Base-by-base conservation (phyloP, 2,797 vertebrate species). In the Lacerta bilineata region DNA sequence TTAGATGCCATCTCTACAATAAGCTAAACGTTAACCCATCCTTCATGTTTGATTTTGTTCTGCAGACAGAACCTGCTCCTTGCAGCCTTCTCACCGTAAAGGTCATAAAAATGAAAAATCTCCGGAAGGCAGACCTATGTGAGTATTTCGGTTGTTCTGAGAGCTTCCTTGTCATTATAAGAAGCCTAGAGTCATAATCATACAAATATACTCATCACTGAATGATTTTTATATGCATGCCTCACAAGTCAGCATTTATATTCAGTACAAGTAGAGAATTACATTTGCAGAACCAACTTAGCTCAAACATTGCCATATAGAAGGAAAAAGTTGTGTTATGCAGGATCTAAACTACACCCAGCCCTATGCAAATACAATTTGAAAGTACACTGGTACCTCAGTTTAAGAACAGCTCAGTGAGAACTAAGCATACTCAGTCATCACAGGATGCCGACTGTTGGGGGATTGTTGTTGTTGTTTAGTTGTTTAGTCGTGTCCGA, bases 61-160 rank as follows among this genome's bases (percentile, higher is more conserved):
- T 87, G 86, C 91, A 95, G 95, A 83, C 90, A 29, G 95, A 96
- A 74, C 76, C 91, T 0, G 94, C 95, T 88, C 94, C 95, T 1
- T 96, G 95, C 93, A 95, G 94, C 88, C 84, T 96, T 90, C 94
- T 95, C 15, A 95, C 95, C 0, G 95, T 95, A 55, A 96, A 95
- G 93, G 11, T 96, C 71, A 95, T 96, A 92, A 91, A 46, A 87
- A 96, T 96, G 93, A 96, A 95, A 94, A 96, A 96, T 85, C 95
- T 91, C 88, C 93, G 95, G 87, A 96, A 96, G 86, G 93, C 95
- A 83, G 95, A 96, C 29, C 55, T 96, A 81, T 17, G 95, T 96
- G 84, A 96, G 95, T 96, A 95, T 89, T n/a, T 91, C 66, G 66
- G 11, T 41, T 33, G 68, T 7, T 71, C 25, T 15, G 64, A n/a